phyloP scores from a whole-genome alignment of 2,888 invertebrate species.

The Uropetala carovei region DNA sequence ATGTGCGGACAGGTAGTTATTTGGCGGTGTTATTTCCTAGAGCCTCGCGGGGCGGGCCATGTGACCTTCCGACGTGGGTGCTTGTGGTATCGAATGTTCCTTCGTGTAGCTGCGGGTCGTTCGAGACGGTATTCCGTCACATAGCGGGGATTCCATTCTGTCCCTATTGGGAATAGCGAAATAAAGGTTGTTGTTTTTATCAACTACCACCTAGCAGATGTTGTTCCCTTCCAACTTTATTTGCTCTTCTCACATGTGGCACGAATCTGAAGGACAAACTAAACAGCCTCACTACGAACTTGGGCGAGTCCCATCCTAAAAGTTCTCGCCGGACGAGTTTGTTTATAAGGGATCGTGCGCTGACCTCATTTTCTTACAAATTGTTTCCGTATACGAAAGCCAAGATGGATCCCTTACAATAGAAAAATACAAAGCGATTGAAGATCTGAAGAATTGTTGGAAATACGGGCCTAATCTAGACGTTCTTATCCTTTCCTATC shows the following conservation, averaged over 20 bases:
- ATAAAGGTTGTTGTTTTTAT: conserved; percentile 34
- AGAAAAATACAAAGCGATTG: too few species aligned
- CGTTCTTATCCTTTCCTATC: too few species aligned
- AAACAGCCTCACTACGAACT: not conserved
- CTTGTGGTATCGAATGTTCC: not conserved
- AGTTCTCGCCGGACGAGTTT: not conserved
- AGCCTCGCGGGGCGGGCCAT: not conserved
- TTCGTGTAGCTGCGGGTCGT: not conserved
- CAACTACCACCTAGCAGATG: conserved; percentile 42
- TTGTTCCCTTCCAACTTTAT: not conserved
- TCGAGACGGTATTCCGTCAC: not conserved
- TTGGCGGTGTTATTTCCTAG: not conserved
- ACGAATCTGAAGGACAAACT: conserved; percentile 14
- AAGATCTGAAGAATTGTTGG: too few species aligned
- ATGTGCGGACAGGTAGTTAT: not conserved
- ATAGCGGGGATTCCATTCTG: not conserved
- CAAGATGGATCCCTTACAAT: too few species aligned
- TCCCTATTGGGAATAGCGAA: conserved; percentile 21
- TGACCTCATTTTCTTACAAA: not conserved
- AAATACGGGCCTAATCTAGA: too few species aligned
- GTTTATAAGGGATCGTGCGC: not conserved
- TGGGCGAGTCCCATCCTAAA: not conserved
- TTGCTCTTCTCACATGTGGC: not conserved
- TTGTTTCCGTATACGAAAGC: not conserved
- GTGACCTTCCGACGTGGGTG: not conserved